A percentile compares a stretch with the other conserved stretches of the same genome.
Conservation (phyloP, 2,888 invertebrate species). For the Drosophila neutralis region DNA sequence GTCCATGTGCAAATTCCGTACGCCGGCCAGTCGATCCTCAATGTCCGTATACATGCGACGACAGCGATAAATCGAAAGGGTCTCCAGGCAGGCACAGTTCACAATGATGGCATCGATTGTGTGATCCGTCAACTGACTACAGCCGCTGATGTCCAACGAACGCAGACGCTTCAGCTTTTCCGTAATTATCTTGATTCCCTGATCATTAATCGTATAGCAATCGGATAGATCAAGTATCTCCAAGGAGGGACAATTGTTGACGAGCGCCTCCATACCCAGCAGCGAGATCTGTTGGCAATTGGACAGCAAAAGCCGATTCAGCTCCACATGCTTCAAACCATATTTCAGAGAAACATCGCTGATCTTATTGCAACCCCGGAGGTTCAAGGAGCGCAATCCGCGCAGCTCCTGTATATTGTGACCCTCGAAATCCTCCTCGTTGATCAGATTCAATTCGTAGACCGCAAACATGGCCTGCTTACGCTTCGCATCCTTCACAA, state of each 20-base stretch:
- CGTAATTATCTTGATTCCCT: conserved; percentile 86
- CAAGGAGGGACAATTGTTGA: conserved; percentile 89
- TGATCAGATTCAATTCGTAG: conserved; percentile 86
- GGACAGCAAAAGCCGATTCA: conserved; percentile 87
- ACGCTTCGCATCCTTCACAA: conserved; percentile 88
- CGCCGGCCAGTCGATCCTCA: conserved; percentile 79
- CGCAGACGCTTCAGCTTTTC: conserved; percentile 84
- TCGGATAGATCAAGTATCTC: conserved; percentile 89
- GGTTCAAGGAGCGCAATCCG: conserved; percentile 87
- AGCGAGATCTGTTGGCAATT: conserved; percentile 90
- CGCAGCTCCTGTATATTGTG: conserved; percentile 86
- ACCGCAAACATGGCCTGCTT: conserved; percentile 88
- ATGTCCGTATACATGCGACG: conserved; percentile 83
- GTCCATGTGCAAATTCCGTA: conserved; percentile 82
- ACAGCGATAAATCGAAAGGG: conserved; percentile 82
- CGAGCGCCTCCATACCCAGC: conserved; percentile 88
- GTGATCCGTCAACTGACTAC: conserved; percentile 86
- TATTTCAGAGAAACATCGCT: conserved; percentile 90
- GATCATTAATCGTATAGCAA: conserved; percentile 89
- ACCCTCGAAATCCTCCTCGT: conserved; percentile 77
- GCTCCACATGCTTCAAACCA: conserved; percentile 88
- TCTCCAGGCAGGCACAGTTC: conserved; percentile 85
- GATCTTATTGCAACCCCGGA: conserved; percentile 89
- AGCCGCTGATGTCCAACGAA: conserved; percentile 85
- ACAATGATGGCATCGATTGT: conserved; percentile 85